Evolutionary conservation across 2,888 invertebrate genomes (phyloP), one percentile per base, ranked within the genome.

Genomic region (Pristionchus japonicus): DNA sequence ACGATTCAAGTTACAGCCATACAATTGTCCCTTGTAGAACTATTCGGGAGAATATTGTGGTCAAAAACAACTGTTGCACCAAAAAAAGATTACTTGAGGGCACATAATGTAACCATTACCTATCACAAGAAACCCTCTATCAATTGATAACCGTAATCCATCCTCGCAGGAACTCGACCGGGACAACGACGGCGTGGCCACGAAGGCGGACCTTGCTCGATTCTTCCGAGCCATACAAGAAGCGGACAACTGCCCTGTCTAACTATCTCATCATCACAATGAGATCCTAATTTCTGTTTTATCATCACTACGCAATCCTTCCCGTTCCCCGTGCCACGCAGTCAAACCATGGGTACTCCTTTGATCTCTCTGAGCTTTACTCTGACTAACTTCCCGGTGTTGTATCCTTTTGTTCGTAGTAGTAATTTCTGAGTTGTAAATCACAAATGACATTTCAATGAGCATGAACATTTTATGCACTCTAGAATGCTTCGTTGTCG

Each of bases 151-250:
- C n/a, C n/a, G n/a, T n/a, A n/a, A n/a, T n/a, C n/a, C n/a, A n/a
- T 31, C 82, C 49, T 64, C 80, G 27, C 70, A 88, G 47, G 91
- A 91, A 57, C 34, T 91, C 34, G 91, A 91, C 85, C n/a, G n/a
- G n/a, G 90, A 91, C 89, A 49, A 82, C 0, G 91, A 91, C 85
- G 91, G 91, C 37, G 31, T 91, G 47, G 91, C 91, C 17, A 90
- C 91, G 1, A 87, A 88, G 80, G 88, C 89, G 9, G 91, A 91
- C 61, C 90, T 91, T 89, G 87, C 88, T 61, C 89, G 89, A n/a
- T 91, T 90, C 77, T 91, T 91, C 82, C 86, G 88, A 89, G 89
- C 90, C 23, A 83, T 57, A 47, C 80, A 57, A 27, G 70, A 52
- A 67, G 34, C 61, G 20, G 86, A 86, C 13, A 47, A 31, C 67